Evolutionary conservation across 2,888 invertebrate species (phyloP).

Genomic region (Acleris holmiana): DNA sequence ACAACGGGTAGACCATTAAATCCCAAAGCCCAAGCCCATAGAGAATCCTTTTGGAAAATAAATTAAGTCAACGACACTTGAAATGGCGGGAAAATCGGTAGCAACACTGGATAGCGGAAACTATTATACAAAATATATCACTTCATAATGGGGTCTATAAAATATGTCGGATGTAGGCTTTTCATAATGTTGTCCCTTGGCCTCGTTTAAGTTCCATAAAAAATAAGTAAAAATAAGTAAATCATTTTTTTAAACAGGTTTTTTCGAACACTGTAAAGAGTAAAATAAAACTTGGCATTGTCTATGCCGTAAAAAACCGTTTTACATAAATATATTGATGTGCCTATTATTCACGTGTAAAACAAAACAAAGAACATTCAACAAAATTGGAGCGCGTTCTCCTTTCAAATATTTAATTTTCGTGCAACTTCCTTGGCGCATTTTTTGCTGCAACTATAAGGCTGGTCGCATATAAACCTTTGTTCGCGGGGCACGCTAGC

Average conservation of each 20-base stretch:
- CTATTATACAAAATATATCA: constrained; percentile 37
- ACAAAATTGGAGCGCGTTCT: background rate
- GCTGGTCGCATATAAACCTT: constrained; percentile 20
- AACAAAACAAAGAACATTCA: background rate
- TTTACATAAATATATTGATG: too few relatives aligned
- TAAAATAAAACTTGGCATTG: too few relatives aligned
- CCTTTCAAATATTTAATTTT: background rate
- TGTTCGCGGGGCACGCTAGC: constrained; percentile 31
- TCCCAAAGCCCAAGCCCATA: constrained; percentile 12
- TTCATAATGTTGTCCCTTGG: constrained; percentile 33
- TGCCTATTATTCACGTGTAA: too few relatives aligned
- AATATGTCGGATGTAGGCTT: constrained; percentile 28
- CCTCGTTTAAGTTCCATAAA: background rate
- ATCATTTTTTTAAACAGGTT: background rate
- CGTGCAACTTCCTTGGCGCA: constrained; percentile 10
- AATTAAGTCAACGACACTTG: constrained; percentile 35
- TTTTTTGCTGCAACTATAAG: constrained; percentile 32
- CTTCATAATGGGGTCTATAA: constrained; percentile 29
- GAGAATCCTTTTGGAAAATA: constrained; percentile 23
- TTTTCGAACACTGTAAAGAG: too few relatives aligned
- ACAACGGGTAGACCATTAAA: constrained; percentile 17
- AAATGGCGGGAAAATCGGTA: constrained; percentile 23
- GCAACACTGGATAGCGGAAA: constrained; percentile 32
- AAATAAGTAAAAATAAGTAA: background rate
- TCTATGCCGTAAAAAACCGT: too few relatives aligned